Conservation (phyloP, 1,140 invertebrate species). For the Drosophila yakuba region DNA sequence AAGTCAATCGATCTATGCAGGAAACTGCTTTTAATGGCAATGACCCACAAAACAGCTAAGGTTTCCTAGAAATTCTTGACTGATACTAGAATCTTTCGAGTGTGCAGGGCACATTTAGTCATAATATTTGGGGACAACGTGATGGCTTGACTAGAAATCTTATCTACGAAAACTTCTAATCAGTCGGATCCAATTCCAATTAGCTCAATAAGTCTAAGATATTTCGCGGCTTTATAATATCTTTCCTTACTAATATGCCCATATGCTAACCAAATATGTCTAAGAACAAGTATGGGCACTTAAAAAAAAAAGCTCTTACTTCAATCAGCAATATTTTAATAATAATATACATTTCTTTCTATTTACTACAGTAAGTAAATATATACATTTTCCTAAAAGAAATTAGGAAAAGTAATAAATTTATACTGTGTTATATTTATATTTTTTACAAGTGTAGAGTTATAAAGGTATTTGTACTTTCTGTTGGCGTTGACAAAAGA, state of each 20-base stretch:
- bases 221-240: slow-evolving; percentile 7
- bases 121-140: not conserved
- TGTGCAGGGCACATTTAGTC: slow-evolving; percentile 3
- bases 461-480: slow-evolving; percentile 3
- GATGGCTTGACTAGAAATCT: slow-evolving; percentile 2
- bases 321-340: not conserved
- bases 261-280: not conserved
- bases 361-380: not conserved
- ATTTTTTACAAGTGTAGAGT: too few relatives aligned
- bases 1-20: not conserved
- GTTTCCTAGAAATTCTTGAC: too few relatives aligned
- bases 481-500: slow-evolving; percentile 1
- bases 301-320: not conserved
- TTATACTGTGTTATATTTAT: not conserved
- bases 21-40: too few relatives aligned
- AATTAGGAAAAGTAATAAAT: not conserved
- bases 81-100: too few relatives aligned
- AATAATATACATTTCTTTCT: too few relatives aligned
- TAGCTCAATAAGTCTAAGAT: slow-evolving; percentile 19
- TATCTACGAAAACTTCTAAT: slow-evolving; percentile 34
- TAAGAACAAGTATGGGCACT: not conserved
- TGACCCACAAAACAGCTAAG: too few relatives aligned
- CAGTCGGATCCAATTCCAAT: slow-evolving; percentile 55
- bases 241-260: slow-evolving; percentile 17
- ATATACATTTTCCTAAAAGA: not conserved